Evolutionary conservation across 2,888 invertebrate genomes (phyloP), one percentile per base, ranked within the genome.

Genomic region (Callimorpha dominula): DNA sequence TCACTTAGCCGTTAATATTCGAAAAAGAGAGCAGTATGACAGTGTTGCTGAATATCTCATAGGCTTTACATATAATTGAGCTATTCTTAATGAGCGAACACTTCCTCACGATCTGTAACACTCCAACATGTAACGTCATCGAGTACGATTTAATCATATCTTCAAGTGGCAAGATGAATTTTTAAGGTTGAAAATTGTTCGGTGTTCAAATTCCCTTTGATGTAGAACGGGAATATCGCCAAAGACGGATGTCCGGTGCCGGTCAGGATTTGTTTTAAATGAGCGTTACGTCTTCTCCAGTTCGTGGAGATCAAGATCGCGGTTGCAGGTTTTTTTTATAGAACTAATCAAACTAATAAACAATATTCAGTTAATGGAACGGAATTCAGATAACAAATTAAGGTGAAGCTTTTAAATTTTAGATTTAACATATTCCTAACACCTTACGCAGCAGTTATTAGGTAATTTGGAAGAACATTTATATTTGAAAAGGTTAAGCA

Each of bases 191-290:
- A 91, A 90, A 89, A 86, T 92, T 84, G 90, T 87, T 86, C 89
- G 89, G 75, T 73, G 79, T 80, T 82, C 70, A 73, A 86, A 86
- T 87, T 93, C 93, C 92, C 94, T 95, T 95, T 95, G 95, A 95
- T 91, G 95, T 95, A 88, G 93, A 93, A 94, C 93, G 93, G 94
- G 95, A 95, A 95, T 94, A 95, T 94, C 93, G 93, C 93, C 94
- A 93, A 94, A 95, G 95, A 94, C 95, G 95, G 95, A 95, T 92
- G 95, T 95, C 95, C 95, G 95, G 94, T 95, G 92, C 95, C 95
- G 95, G 95, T 95, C 94, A 95, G 95, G 95, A 95, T 95, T 95
- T 93, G 92, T 94, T 95, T 94, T 95, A 94, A 94, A 94, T 93
- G 93, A 92, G 84, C 86, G 87, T 85, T 91, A 88, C 87, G 86